phyloP scores from a whole-genome alignment of 2,888 invertebrate species.

The Bimastos eiseni region DNA sequence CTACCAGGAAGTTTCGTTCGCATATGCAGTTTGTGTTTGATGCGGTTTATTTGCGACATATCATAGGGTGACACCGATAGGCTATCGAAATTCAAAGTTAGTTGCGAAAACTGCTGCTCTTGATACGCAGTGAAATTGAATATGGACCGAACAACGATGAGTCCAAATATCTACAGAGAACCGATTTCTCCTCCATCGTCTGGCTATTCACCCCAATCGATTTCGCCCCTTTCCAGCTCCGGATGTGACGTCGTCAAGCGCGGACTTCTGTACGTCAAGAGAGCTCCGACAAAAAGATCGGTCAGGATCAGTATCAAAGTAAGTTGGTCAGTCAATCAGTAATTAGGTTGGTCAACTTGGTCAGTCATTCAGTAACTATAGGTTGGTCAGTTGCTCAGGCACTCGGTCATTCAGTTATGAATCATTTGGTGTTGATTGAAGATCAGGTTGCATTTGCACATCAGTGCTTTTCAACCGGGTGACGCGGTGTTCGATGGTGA shows the following conservation, averaged over 20 bases:
- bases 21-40: not conserved
- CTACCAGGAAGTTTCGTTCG: not conserved
- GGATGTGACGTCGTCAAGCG: slow-evolving; percentile 15
- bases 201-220: not conserved
- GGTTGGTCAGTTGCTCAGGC: no score
- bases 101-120: not conserved
- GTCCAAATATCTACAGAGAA: not conserved
- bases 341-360: not conserved
- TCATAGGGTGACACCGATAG: not conserved
- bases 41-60: not conserved
- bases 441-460: not conserved
- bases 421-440: not conserved
- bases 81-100: not conserved
- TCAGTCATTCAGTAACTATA: not conserved
- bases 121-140: not conserved
- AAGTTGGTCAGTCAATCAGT: not conserved
- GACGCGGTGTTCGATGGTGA: no score
- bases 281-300: not conserved
- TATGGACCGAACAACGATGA: not conserved
- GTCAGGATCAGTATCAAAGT: slow-evolving; percentile 21
- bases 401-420: not conserved
- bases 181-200: not conserved
- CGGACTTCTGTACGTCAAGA: not conserved
- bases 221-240: not conserved
- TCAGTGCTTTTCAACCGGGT: not conserved